Conservation (phyloP, 2,113 vertebrate genomes). For the Casuarius casuarius region DNA sequence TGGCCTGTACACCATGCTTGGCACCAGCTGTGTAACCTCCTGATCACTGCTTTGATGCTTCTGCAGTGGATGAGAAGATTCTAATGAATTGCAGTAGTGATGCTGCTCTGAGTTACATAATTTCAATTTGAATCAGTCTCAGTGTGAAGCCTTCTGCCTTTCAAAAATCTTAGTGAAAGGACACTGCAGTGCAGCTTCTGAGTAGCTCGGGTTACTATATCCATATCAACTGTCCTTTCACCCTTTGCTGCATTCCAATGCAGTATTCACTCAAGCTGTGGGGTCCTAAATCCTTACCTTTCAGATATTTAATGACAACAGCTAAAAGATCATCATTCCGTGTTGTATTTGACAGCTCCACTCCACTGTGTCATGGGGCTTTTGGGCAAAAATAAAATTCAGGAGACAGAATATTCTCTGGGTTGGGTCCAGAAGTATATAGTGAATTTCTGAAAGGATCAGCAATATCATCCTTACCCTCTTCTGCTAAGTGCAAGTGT, state of each 20-base stretch:
- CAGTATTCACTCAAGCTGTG: neutral
- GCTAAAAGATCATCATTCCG: neutral
- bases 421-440: rapidly evolving
- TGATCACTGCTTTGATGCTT: neutral
- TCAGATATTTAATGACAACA: neutral
- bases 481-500: neutral
- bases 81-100: neutral
- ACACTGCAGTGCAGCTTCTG: neutral
- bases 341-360: neutral
- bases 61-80: neutral
- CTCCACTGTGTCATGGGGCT: neutral
- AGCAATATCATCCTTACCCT: neutral
- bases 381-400: neutral
- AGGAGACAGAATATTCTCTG: neutral
- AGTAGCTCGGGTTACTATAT: neutral
- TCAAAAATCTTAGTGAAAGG: neutral
- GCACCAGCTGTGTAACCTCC: neutral
- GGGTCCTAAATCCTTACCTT: neutral
- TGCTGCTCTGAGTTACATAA: neutral
- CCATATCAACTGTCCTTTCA: rapidly evolving
- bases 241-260: neutral
- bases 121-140: neutral
- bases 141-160: neutral
- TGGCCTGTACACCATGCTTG: rapidly evolving
- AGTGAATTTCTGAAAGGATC: neutral